Base-by-base conservation (phyloP, 2,888 invertebrate species). In the Nomada fucata region DNA sequence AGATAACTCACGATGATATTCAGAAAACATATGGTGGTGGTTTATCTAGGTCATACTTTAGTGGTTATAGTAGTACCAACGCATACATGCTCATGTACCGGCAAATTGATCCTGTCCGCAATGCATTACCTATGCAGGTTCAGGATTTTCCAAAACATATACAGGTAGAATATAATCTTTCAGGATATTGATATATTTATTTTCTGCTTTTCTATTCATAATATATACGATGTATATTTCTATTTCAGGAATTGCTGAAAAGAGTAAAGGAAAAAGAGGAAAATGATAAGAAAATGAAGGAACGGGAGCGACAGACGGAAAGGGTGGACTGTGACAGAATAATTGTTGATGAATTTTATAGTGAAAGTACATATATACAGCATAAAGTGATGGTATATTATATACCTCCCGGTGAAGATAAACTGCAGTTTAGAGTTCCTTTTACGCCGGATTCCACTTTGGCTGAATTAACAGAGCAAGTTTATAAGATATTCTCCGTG, bases 41-140 rank as follows among this genome's bases (percentile, higher is more conserved):
- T 47, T 95, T 96, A 44, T 94, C 94, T 26, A 94, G 95, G 80
- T 95, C 95, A 18, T 96, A 96, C 91, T 97, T 97, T 91, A 96
- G 96, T 20, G 96, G 96, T 52, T 97, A 96, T 91, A 96, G 96
- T 87, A 97, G 97, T 90, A 97, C 97, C 63, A 98, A 97, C 93
- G 98, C 98, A 0, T 98, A 98, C 91, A 98, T 98, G 98, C 94
- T 98, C 76, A 97, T 98, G 97, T 98, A 98, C 92, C 94, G 98
- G 65, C 97, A 97, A 93, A 95, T 96, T 63, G 96, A 97, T 93
- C 94, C 94, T 64, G 94, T 94, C 64, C 94, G 95, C 42, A 97
- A 97, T 91, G 94, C 95, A 78, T 92, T 94, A n/a, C 95, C 96
- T 2, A 96, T 96, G 91, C 95, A 95, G 60, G 94, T 94, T 0